phyloP scores from a whole-genome alignment of 2,888 invertebrate genomes.

The Acronicta aceris region DNA sequence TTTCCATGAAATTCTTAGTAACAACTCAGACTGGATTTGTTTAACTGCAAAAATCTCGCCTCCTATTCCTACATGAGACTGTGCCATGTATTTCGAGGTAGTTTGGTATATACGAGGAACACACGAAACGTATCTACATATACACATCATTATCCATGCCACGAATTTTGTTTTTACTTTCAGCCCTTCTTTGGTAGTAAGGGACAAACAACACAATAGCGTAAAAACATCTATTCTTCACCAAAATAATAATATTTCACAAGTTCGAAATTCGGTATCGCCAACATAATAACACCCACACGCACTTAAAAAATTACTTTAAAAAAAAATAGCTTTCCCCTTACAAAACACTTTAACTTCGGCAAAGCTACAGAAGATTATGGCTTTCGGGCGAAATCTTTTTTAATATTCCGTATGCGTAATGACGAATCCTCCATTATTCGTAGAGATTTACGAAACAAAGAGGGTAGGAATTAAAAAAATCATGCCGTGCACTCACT shows the following conservation, averaged over 20 bases:
- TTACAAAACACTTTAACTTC: constrained; percentile 23
- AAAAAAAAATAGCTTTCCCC: constrained; percentile 4
- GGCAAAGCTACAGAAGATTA: constrained; percentile 17
- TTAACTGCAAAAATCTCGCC: no score
- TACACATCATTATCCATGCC: background rate
- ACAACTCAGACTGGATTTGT: no score
- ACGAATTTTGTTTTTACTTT: no score
- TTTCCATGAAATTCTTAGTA: no score
- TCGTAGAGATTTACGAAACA: constrained; percentile 28
- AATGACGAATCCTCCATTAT: constrained; percentile 41
- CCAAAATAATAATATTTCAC: background rate
- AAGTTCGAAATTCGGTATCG: background rate
- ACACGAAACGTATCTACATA: no score
- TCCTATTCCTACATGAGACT: no score
- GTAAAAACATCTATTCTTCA: no score
- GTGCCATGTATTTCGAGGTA: no score
- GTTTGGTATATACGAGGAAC: no score
- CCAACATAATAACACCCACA: background rate
- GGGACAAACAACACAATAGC: no score
- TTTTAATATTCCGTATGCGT: constrained; percentile 26
- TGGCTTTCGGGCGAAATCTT: constrained; percentile 6
- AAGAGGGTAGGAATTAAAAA: constrained; percentile 45
- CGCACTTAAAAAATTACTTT: constrained; percentile 6
- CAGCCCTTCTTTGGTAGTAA: no score
- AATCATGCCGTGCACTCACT: constrained; percentile 58